Base-by-base conservation (phyloP, 2,113 vertebrate species). In the Naja naja region DNA sequence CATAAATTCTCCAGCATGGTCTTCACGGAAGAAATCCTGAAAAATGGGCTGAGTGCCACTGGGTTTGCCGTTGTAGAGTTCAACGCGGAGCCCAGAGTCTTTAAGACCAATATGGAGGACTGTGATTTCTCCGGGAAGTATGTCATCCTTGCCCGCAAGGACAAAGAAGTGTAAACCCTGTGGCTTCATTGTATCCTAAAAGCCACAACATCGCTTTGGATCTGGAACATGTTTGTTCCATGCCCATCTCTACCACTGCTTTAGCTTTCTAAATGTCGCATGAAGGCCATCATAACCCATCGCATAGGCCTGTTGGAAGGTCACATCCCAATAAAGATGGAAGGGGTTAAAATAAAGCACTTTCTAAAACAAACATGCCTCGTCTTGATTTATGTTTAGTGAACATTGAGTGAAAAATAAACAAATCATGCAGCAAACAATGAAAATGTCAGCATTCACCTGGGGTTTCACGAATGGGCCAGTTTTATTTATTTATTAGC, bases 1-100 rank as follows among this genome's bases (percentile, higher is more conserved):
- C 90, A 74, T 39, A 94, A 43, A 39, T 95, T 96, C 91, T 94
- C 92, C 58, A 94, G 93, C 56, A 91, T 97, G 9, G 0, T 16
- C 18, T 53, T 96, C 45, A 95, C 88, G 8, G 94, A 95, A 92
- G 47, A 81, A 23, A 85, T 95, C 39, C 52, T 96, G n/a, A 39
- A 89, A 5, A 92, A 91, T 0, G 90, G 22, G 12, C 49, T 95
- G 23, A 25, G 23, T 6, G 81, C 94, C 10, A 52, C 92, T 0
- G 94, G 95, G 49, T 92, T 95, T 53, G 23, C 30, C 5, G 60
- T 91, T 1, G 34, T 95, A 12, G 88, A 93, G 34, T 56, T 95
- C 74, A 93, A 94, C 10, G 39, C 55, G 10, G 9, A 94, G 43
- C 39, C 45, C 27, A 23, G 14, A 14, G 52, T 90, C 6, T 39